phyloP scores from a whole-genome alignment of 2,888 invertebrate species.

The Perizoma flavofasciatum region DNA sequence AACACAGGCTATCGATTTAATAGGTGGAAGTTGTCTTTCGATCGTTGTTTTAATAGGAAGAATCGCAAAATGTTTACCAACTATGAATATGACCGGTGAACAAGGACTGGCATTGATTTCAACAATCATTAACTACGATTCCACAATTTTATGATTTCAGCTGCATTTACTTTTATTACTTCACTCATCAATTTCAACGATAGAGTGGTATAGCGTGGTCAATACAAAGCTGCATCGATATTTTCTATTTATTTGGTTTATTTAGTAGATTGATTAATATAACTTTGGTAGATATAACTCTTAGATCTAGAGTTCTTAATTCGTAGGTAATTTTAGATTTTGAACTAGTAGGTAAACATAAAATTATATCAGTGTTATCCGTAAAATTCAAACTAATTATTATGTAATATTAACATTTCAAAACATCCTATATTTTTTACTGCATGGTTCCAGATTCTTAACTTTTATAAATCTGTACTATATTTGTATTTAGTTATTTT shows the following conservation, averaged over 20 bases:
- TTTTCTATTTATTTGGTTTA: background rate
- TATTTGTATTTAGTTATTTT: conserved; percentile 11
- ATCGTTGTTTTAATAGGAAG: too few species aligned
- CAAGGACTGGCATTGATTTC: background rate
- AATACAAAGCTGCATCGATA: background rate
- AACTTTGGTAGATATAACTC: background rate
- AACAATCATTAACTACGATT: background rate
- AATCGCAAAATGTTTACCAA: too few species aligned
- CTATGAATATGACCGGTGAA: too few species aligned
- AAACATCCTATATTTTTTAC: too few species aligned
- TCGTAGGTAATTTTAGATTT: too few species aligned
- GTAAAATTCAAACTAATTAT: too few species aligned
- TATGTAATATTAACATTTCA: too few species aligned
- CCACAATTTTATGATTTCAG: background rate
- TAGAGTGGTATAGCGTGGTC: background rate
- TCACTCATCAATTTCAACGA: conserved; percentile 1
- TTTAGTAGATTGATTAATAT: background rate
- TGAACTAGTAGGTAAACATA: too few species aligned
- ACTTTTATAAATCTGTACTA: background rate
- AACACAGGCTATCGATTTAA: too few species aligned
- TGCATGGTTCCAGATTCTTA: conserved; percentile 26
- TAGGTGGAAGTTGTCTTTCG: too few species aligned
- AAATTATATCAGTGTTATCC: too few species aligned
- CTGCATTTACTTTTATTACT: background rate
- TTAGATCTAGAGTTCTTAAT: background rate